A percentile compares a stretch with the other conserved stretches of the same genome.
Conservation (phyloP, 2,888 invertebrate species). For the Phyllotreta striolata region DNA sequence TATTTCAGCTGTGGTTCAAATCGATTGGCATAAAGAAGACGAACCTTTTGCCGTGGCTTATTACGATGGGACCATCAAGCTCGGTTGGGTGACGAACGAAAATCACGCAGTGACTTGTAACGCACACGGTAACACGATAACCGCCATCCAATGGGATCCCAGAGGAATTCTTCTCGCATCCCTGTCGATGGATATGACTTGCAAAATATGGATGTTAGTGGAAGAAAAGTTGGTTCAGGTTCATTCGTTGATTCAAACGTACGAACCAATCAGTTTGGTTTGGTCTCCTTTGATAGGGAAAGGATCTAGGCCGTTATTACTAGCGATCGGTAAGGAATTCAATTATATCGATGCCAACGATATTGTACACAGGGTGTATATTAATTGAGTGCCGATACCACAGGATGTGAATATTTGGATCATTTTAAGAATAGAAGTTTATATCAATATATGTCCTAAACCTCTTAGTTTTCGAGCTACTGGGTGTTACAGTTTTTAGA, state of each 20-base stretch:
- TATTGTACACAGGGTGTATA: no score
- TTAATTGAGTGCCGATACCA: no score
- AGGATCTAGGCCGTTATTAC: conserved; percentile 54
- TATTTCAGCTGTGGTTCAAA: conserved; percentile 62
- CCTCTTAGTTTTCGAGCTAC: no score
- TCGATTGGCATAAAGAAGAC: conserved; percentile 67
- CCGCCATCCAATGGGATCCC: conserved; percentile 64
- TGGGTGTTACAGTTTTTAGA: no score
- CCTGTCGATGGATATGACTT: conserved; percentile 61
- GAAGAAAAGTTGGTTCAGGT: conserved; percentile 55
- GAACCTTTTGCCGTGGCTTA: conserved; percentile 66
- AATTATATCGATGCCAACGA: not conserved
- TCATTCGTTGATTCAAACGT: conserved; percentile 60
- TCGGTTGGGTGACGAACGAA: conserved; percentile 58
- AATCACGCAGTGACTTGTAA: conserved; percentile 55
- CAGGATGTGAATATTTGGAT: no score
- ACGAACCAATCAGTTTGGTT: conserved; percentile 61
- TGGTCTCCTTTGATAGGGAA: conserved; percentile 66
- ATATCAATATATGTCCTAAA: no score
- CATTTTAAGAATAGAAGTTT: no score
- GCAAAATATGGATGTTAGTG: conserved; percentile 62
- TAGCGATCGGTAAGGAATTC: conserved; percentile 56
- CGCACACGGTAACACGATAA: conserved; percentile 60
- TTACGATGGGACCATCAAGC: conserved; percentile 64
- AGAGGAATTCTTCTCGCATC: conserved; percentile 63